These are phyloP conservation scores for Rhinichthys osculus DNA, from an alignment of 2,797 vertebrate genomes.

Conservation along the genomic window DNA sequence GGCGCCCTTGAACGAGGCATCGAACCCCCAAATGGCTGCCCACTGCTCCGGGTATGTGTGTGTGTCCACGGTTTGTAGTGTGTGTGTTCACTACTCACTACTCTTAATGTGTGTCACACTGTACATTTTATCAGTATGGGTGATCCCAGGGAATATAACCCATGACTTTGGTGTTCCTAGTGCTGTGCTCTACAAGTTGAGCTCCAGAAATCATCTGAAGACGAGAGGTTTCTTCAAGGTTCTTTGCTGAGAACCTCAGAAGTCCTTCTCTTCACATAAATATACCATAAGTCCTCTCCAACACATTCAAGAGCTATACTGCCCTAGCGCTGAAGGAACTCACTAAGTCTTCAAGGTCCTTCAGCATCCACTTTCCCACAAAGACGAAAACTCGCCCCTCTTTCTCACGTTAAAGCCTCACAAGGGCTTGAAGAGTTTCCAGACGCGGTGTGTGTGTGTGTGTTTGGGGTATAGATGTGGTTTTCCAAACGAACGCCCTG, in stretches of 20 bases:
- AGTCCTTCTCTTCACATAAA: conserved; percentile 36
- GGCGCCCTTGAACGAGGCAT: too few species aligned
- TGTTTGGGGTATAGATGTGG: conserved; percentile 34
- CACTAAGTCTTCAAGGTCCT: conserved; percentile 50
- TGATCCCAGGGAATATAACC: background rate
- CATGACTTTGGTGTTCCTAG: background rate
- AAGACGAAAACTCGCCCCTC: background rate
- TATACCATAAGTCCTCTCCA: conserved; percentile 54
- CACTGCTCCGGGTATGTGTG: too few species aligned
- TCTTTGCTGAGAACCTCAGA: background rate
- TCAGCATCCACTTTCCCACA: conserved; percentile 32
- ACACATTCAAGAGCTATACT: conserved; percentile 70
- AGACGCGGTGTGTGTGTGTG: conserved; percentile 35
- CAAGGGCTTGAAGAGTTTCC: conserved; percentile 49
- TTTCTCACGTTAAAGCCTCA: conserved; percentile 15
- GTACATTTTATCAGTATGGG: background rate
- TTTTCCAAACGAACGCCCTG: conserved; percentile 25
- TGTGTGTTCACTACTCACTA: too few species aligned
- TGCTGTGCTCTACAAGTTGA: background rate
- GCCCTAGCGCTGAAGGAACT: conserved; percentile 38
- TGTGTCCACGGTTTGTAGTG: too few species aligned
- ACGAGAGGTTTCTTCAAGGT: background rate
- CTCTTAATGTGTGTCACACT: too few species aligned
- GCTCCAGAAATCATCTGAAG: background rate
- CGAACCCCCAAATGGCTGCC: too few species aligned